Evolutionary conservation across 37 sponge, comb jelly and placozoan genomes (phyloP), one percentile per base, ranked within the genome.

Genomic region (Halisarca cf. caerulea): DNA sequence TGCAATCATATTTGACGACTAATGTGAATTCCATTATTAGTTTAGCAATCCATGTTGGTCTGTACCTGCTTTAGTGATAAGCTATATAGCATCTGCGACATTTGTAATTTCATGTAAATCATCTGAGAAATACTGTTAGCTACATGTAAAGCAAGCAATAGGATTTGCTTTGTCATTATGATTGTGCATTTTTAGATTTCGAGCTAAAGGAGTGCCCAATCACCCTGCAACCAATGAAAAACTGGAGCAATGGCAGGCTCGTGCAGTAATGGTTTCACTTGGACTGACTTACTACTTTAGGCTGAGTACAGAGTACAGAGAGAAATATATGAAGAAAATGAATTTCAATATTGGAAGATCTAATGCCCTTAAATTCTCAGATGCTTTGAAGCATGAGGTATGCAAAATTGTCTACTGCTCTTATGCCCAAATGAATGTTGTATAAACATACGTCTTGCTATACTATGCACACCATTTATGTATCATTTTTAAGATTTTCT

Each of bases 221-320:
- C 72, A 71, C 40, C 23, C 23, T 9, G 21, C 32, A 20, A 30
- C 30, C 40, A 20, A 33, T 71, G 72, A 71, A 8, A 9, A 14
- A 14, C 3, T 21, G 3, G 72, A 71, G 8, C 5, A 17, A 28
- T 33, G 41, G 41, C 72, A 71, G 28, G 61, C 71, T 2, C 45
- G 93, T 28, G 89, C 97, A 4, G 78, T 96, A 14, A 42, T 93
- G 57, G 89, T 93, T 2, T 74, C 97, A 3, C 82, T 96, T 47
- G 97, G 97, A 27, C 83, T 96, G 0, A 93, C 93, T 34, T 96
- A 96, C 84, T 96, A 93, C 80, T 84, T 96, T 81, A 77, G 97
- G 51, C 77, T 96, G 74, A 85, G 93, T 60, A 71, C 36, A 0
- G 11, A 66, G 58, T 93, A 66, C 54, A 60, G 97, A 9, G 41